Conservation (phyloP, 2,888 invertebrate species). For the Fissipunctia ypsillon region DNA sequence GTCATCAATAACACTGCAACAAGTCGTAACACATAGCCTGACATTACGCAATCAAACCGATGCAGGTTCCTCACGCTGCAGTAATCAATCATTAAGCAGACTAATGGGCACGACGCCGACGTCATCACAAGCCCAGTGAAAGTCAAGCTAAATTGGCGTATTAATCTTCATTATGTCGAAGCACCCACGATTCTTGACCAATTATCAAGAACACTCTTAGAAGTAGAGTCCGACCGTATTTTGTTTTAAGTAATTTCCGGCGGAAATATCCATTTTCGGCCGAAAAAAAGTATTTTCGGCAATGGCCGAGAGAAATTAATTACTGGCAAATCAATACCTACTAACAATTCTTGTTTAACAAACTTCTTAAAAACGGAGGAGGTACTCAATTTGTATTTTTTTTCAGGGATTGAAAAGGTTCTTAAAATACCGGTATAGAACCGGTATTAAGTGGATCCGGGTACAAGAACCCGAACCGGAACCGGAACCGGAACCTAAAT, state of each 20-base stretch:
- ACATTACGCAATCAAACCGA: slow-evolving; percentile 38
- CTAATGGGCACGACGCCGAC: slow-evolving; percentile 43
- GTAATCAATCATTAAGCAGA: slow-evolving; percentile 52
- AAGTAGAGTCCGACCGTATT: not conserved
- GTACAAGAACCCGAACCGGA: too few relatives aligned
- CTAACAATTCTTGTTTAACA: too few relatives aligned
- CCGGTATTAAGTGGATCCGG: too few relatives aligned
- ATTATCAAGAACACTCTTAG: slow-evolving; percentile 53
- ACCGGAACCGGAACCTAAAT: too few relatives aligned
- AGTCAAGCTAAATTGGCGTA: slow-evolving; percentile 68
- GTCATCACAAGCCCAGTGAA: slow-evolving; percentile 66
- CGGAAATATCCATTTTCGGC: not conserved
- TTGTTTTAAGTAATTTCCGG: not conserved
- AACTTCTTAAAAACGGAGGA: too few relatives aligned
- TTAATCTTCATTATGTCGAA: slow-evolving; percentile 72
- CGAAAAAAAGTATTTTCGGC: too few relatives aligned
- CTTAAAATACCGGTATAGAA: too few relatives aligned
- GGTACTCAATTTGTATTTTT: too few relatives aligned
- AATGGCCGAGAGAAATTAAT: too few relatives aligned
- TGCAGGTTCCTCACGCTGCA: slow-evolving; percentile 30
- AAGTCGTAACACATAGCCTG: slow-evolving; percentile 31
- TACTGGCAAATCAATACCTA: not conserved
- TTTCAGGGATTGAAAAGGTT: too few relatives aligned
- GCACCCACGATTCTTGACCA: slow-evolving; percentile 54
- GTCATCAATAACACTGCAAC: slow-evolving; percentile 49